Base-by-base conservation (phyloP, 2,888 invertebrate species). In the Metallyticus violacea region DNA sequence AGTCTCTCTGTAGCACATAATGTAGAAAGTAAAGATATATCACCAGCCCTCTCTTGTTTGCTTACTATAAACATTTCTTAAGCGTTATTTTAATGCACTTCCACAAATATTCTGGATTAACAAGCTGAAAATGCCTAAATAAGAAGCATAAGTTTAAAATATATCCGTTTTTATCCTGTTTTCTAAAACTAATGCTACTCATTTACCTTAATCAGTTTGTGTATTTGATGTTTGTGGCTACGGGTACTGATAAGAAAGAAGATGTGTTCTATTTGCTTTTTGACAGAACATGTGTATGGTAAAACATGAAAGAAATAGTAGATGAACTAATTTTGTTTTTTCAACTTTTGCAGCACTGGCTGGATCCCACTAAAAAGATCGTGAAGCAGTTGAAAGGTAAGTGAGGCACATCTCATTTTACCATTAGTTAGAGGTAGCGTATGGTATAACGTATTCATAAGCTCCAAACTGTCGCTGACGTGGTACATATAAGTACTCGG, bases 291-390 rank as follows among this genome's bases (percentile, higher is more conserved):
- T n/a, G n/a, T n/a, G n/a, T n/a, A n/a, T n/a, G n/a, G n/a, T n/a
- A n/a, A n/a, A n/a, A n/a, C n/a, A n/a, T 62, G 40, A 62, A 62
- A 62, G 40, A 62, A 62, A 22, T 22, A 22, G 22, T 22, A 62
- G 40, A 62, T 86, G 22, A 22, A 26, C 9, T 40, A 81, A 62
- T 5, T 83, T 81, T 88, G 80, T 88, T 89, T 87, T 81, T 88
- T 86, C 85, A 87, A 90, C 87, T 90, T 90, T 90, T 92, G 88
- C 93, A 98, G 97, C 98, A 98, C 92, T 99, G 99, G 99, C 93
- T 99, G 91, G 98, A 99, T 92, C 96, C 97, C 15, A 95, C 96
- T 88, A 98, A 98, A 92, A 95, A 97, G 89, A 94, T 98, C 88
- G 95, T 96, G 89, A 96, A 97, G 89, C 99, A 99, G 92, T 94